Evolutionary conservation across 2,888 invertebrate genomes (phyloP), one percentile per base, ranked within the genome.

Genomic region (Lasioglossum villosulum): DNA sequence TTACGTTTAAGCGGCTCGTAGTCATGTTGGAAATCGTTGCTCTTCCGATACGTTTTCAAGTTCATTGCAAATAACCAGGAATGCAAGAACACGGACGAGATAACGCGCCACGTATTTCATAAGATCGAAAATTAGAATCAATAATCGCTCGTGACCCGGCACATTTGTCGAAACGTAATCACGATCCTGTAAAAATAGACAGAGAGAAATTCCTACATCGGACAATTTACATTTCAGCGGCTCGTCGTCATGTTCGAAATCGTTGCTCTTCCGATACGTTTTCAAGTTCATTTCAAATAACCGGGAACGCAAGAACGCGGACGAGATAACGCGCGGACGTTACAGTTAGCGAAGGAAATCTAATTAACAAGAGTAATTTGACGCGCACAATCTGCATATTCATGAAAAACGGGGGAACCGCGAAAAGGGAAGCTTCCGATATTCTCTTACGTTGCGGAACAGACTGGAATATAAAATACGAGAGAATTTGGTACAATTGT

Each of bases 361-460:
- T 19, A 63, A 81, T 72, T 72, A 72, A 72, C 78, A 72, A 39
- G 48, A 63, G 45, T 63, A 59, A 81, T 81, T 78, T 52, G n/a
- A 71, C 48, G 48, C 30, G 71, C 19, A 45, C 30, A 30, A 5
- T 37, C 37, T 39, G 23, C 23, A 14, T 23, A 39, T 39, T 70
- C 39, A n/a, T 39, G 23, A 5, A 68, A 34, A 34, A 42, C 42
- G 12, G 42, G 8, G 19, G 16, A 68, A 19, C 27, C 6, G 27
- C 14, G 48, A 23, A 56, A n/a, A n/a, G 56, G n/a, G 56, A n/a
- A n/a, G 4, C n/a, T 56, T 4, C 12, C n/a, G n/a, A 27, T 56
- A n/a, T 12, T 56, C n/a, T n/a, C 4, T 56, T 4, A n/a, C 56
- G 56, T 56, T 14, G 4, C 42, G 42, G 14, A 42, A 42, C 3